Conservation (phyloP, 2,888 invertebrate species). For the Sarcophaga caerulescens region DNA sequence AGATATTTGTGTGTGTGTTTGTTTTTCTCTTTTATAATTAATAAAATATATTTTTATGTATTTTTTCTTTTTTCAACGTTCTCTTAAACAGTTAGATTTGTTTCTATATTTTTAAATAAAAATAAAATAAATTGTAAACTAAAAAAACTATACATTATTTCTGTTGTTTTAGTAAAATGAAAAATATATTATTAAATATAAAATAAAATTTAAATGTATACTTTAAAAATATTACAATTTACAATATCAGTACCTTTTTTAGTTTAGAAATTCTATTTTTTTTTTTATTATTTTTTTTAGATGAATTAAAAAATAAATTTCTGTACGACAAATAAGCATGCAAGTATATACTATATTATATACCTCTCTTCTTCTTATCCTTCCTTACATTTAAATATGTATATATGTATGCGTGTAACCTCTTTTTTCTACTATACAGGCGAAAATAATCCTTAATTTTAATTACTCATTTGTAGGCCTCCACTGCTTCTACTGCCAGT, state of each 20-base stretch:
- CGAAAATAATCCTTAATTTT: constrained; percentile 32
- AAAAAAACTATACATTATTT: constrained; percentile 56
- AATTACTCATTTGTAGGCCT: constrained; percentile 78
- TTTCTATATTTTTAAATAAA: not conserved
- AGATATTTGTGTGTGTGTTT: constrained; percentile 4
- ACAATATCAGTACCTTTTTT: constrained; percentile 64
- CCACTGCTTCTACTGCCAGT: constrained; percentile 79
- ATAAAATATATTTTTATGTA: not conserved
- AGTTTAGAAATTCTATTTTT: constrained; percentile 49
- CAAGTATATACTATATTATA: constrained; percentile 1
- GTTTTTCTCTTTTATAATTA: constrained; percentile 26
- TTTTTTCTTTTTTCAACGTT: not conserved
- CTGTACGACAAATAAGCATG: constrained; percentile 22
- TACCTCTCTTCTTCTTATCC: not conserved
- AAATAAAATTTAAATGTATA: constrained; percentile 25
- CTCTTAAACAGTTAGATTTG: not conserved
- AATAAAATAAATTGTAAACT: constrained; percentile 39
- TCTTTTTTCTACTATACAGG: constrained; percentile 55
- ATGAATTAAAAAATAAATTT: not conserved
- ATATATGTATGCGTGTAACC: constrained; percentile 43
- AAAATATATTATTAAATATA: constrained; percentile 24
- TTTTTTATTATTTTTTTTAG: constrained; percentile 43
- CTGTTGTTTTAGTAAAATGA: constrained; percentile 14
- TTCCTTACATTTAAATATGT: not conserved
- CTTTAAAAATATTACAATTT: constrained; percentile 52